Base-by-base conservation (phyloP, 2,888 invertebrate genomes). In the Sarcophaga subvicina region DNA sequence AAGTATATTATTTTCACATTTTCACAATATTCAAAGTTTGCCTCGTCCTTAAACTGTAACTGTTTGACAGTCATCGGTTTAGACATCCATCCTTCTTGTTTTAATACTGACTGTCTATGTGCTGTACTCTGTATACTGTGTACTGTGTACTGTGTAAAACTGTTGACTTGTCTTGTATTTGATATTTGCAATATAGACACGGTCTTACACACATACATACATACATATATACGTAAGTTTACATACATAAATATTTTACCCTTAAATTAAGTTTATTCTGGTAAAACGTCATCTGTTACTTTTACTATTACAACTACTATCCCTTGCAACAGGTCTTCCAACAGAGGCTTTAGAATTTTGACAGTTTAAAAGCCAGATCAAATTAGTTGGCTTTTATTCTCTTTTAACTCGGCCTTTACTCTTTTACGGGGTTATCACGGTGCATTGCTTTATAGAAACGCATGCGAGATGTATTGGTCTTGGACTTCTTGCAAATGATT, bases 271-370 rank as follows among this genome's bases (percentile, higher is more conserved):
- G 88, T 88, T 90, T 89, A 89, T 89, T 91, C 90, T 80, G 63
- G 78, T 78, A 86, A 90, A 77, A 90, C 89, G 90, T 90, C 91
- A 90, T 88, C 88, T 89, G 89, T 89, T 90, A 88, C 88, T 89
- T 89, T 89, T 72, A 54, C 86, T 85, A 89, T 62, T 66, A 49
- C 63, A 37, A 20, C 17, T 70, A 63, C 49, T 54, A 20, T 20
- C 11, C 3, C 4, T 27, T 8, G 59, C 14, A 49, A 37, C 14
- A 22, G n/a, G 11, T 37, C 37, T 37, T 37, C 37, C 6, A 37
- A 37, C 5, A 6, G 37, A 1, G 37, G 1, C 6, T 27, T 5
- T 37, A 6, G 37, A 37, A 37, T 37, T 37, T 5, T 37, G 37
- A 37, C 37, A 37, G 5, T 37, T 6, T 1, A 37, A 6, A 37